Evolutionary conservation across 1,140 invertebrate species (phyloP).

Genomic region (Ganaspis sp.): DNA sequence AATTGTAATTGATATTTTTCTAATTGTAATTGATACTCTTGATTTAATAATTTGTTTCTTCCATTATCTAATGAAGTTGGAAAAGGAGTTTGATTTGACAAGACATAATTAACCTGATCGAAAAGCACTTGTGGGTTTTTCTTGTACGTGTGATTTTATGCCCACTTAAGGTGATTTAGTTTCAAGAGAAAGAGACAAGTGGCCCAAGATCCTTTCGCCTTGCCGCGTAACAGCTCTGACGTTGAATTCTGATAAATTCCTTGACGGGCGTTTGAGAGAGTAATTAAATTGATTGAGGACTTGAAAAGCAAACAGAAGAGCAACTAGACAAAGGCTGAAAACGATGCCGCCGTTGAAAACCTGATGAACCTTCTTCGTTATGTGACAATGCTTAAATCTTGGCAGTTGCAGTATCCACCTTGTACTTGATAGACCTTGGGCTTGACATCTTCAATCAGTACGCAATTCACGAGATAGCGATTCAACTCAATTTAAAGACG

Average conservation of each 20-base stretch:
- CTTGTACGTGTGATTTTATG: neutral
- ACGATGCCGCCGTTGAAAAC: neutral
- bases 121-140: slow-evolving; percentile 6
- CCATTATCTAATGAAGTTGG: neutral
- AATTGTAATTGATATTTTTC: too few species aligned
- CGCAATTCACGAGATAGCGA: too few species aligned
- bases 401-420: neutral
- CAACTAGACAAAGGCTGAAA: slow-evolving; percentile 3
- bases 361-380: slow-evolving; percentile 22
- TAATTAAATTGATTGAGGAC: slow-evolving; percentile 28
- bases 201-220: slow-evolving; percentile 15
- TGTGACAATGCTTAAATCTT: slow-evolving; percentile 13
- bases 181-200: neutral
- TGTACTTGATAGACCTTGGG: neutral
- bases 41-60: slow-evolving; percentile 14
- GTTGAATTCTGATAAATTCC: slow-evolving; percentile 27
- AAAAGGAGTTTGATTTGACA: too few species aligned
- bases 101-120: too few species aligned
- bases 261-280: slow-evolving; percentile 1
- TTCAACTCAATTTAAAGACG: too few species aligned
- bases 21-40: too few species aligned
- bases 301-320: neutral
- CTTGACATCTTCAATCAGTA: neutral
- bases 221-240: neutral
- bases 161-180: slow-evolving; percentile 27